Evolutionary conservation across 2,797 vertebrate genomes (phyloP).

Genomic region (Gymnothorax reevesii): DNA sequence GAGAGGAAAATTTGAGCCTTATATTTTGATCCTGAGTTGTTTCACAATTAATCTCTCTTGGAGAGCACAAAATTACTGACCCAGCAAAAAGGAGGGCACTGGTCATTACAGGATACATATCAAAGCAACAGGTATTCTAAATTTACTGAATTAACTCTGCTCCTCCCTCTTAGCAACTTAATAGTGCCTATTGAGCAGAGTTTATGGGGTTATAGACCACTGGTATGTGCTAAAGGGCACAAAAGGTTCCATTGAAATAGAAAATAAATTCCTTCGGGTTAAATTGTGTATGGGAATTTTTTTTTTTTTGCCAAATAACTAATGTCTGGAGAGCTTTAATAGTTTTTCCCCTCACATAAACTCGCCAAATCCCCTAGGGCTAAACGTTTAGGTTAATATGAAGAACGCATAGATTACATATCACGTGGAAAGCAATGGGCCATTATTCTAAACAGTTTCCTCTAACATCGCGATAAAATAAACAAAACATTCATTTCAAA

Average conservation of each 20-base stretch:
- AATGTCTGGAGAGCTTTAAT: not conserved
- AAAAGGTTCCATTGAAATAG: conserved; percentile 12
- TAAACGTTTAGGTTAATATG: not conserved
- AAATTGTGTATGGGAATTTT: not conserved
- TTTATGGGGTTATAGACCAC: not conserved
- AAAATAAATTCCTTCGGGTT: conserved; percentile 7
- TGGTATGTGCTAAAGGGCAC: not conserved
- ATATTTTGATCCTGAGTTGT: not conserved
- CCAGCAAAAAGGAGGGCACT: not conserved
- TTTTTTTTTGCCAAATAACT: not conserved
- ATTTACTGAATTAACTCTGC: not conserved
- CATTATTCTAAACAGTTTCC: not conserved
- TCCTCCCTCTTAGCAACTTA: not conserved
- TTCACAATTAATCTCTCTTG: not conserved
- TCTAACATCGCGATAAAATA: not conserved
- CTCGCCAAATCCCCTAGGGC: not conserved
- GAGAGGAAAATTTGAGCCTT: not conserved
- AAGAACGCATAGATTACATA: not conserved
- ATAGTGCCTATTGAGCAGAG: not conserved
- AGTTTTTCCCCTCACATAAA: not conserved
- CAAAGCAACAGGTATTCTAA: not conserved
- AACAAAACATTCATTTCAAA: not conserved
- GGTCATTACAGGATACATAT: not conserved
- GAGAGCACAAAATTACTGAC: not conserved
- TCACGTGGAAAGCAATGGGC: not conserved